Conservation (phyloP, 2,113 vertebrate species). For the Pseudopipra pipra region DNA sequence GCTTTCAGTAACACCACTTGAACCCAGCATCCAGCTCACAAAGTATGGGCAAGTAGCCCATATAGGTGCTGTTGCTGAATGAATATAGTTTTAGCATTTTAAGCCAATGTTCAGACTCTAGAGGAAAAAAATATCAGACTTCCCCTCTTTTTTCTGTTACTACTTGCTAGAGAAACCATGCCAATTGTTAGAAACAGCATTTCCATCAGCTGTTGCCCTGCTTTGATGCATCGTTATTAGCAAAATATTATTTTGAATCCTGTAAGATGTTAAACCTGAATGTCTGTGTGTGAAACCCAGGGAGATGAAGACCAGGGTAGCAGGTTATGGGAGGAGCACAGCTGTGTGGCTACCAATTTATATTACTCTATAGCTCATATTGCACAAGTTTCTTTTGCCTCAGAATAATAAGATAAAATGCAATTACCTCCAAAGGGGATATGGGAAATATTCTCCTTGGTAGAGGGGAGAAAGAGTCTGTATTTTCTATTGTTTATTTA, state of each 20-base stretch:
- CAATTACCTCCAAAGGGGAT: neutral
- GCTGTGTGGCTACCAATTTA: neutral
- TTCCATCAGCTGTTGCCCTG: neutral
- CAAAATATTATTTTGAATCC: neutral
- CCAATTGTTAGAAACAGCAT: neutral
- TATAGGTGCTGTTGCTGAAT: neutral
- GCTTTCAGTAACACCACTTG: neutral
- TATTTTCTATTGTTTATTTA: neutral
- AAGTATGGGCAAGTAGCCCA: neutral
- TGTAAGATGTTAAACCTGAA: neutral
- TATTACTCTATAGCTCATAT: neutral
- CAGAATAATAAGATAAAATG: neutral
- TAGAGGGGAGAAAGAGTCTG: fast-evolving
- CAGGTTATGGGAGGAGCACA: neutral
- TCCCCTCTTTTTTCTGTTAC: neutral
- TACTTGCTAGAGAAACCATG: neutral
- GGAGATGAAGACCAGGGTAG: neutral
- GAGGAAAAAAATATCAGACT: neutral
- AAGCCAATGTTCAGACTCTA: neutral
- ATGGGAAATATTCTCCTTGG: neutral
- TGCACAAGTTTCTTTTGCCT: neutral
- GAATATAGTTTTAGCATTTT: neutral
- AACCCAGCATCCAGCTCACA: neutral
- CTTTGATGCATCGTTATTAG: neutral
- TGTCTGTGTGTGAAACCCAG: neutral